Evolutionary conservation across 2,113 vertebrate genomes (phyloP), one percentile per base, ranked within the genome.

Genomic region (Clinocottus analis): DNA sequence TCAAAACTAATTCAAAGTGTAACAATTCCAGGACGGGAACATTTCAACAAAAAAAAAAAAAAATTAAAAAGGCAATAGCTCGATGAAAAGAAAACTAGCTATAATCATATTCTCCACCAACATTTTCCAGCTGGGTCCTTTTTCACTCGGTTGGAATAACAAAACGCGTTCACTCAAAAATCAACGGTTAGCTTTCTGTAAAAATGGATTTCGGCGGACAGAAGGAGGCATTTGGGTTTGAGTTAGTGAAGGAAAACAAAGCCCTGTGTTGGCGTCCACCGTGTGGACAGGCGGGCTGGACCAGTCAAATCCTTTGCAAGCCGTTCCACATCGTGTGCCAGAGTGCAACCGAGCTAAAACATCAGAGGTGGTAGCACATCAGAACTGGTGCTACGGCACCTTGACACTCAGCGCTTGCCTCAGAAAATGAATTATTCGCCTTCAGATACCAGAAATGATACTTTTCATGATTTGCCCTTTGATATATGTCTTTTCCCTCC

Each of bases 201-300:
- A 64, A 70, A 75, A 61, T 29, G 11, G 8, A 88, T 85, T 66
- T 85, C 56, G 62, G 51, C 13, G 5, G 76, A 63, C 67, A 73
- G 65, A 29, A 39, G 56, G 78, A 75, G 37, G 29, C 12, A 35
- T 87, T 76, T 56, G 64, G 51, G 25, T 45, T 23, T 41, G 41
- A n/a, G 63, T 60, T 49, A 60, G 72, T 70, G 43, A 75, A 77
- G 31, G 67, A 79, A 80, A 79, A 87, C 68, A 76, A 68, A 76
- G 45, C 68, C 49, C 25, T 59, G 3, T 62, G 21, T 37, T 73
- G 72, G 58, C 5, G 7, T 14, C 47, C 33, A 75, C 51, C 68
- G 61, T 67, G 72, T 82, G 55, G 72, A 71, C 10, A 7, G 59
- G 37, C 37, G 58, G 63, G 21, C 39, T 41, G 39, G 39, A 41